Conservation (phyloP, 1,140 invertebrate genomes). For the Caenorhabditis inopinata region DNA sequence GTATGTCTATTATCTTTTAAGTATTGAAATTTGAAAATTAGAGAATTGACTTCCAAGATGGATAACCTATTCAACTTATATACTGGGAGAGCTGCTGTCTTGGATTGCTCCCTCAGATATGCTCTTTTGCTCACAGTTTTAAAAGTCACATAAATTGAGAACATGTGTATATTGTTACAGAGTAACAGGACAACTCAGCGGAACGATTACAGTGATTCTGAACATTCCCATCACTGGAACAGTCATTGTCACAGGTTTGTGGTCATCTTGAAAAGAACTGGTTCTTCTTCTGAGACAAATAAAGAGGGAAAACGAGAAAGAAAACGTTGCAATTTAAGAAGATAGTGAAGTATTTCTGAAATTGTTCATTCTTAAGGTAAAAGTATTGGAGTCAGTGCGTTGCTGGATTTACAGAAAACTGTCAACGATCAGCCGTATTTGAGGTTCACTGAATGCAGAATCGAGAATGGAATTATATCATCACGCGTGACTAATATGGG, state of each 20-base stretch:
- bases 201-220: constrained; percentile 46
- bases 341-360: neutral
- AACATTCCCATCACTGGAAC: constrained; percentile 45
- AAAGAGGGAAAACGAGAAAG: neutral
- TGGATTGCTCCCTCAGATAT: neutral
- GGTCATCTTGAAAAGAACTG: neutral
- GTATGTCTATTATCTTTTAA: too few species aligned
- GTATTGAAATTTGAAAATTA: too few species aligned
- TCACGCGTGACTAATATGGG: constrained; percentile 48
- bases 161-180: constrained; percentile 43
- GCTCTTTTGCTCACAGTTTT: neutral
- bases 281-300: neutral
- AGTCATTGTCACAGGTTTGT: constrained; percentile 43
- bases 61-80: too few species aligned
- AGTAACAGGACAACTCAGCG: constrained; percentile 42
- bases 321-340: neutral
- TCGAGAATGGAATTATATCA: constrained; percentile 45
- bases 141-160: neutral
- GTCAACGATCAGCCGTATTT: constrained; percentile 43
- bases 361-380: neutral
- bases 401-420: constrained; percentile 46
- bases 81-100: too few species aligned
- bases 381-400: constrained; percentile 32
- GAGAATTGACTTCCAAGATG: too few species aligned
- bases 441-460: constrained; percentile 39